phyloP scores from a whole-genome alignment of 1,140 invertebrate genomes.

The Penaeus japonicus region DNA sequence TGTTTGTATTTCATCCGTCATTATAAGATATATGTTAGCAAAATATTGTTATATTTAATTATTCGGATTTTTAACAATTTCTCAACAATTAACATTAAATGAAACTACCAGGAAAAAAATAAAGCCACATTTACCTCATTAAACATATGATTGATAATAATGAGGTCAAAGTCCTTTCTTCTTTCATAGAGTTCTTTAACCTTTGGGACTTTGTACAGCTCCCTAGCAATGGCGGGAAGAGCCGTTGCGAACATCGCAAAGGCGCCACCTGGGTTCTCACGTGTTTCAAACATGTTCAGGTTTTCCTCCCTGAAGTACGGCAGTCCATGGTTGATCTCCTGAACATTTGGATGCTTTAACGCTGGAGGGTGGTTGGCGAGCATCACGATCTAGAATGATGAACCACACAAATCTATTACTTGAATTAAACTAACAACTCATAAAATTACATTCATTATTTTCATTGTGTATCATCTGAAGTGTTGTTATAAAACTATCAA shows the following conservation, averaged over 20 bases:
- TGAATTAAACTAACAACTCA: background rate
- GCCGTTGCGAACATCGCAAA: background rate
- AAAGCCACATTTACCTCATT: background rate
- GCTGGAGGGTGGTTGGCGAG: background rate
- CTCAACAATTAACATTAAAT: too few species aligned
- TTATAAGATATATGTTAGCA: too few species aligned
- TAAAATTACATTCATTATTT: background rate
- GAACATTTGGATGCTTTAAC: background rate
- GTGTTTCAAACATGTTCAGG: constrained; percentile 23
- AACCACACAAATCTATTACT: background rate
- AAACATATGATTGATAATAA: constrained; percentile 11
- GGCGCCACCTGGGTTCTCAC: background rate
- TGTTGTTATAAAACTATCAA: background rate
- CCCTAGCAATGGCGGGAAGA: background rate
- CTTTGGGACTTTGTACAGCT: constrained; percentile 18
- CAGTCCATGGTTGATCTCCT: background rate
- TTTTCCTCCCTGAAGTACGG: background rate
- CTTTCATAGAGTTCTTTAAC: constrained; percentile 15
- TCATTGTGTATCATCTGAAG: background rate
- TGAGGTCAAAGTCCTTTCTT: constrained; percentile 33
- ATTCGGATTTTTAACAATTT: too few species aligned
- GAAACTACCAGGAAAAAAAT: too few species aligned
- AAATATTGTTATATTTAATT: too few species aligned
- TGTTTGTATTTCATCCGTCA: too few species aligned
- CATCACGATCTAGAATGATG: background rate